Evolutionary conservation across 2,888 invertebrate species (phyloP), one percentile per base, ranked within the genome.

Genomic region (Ormyrus labotus): DNA sequence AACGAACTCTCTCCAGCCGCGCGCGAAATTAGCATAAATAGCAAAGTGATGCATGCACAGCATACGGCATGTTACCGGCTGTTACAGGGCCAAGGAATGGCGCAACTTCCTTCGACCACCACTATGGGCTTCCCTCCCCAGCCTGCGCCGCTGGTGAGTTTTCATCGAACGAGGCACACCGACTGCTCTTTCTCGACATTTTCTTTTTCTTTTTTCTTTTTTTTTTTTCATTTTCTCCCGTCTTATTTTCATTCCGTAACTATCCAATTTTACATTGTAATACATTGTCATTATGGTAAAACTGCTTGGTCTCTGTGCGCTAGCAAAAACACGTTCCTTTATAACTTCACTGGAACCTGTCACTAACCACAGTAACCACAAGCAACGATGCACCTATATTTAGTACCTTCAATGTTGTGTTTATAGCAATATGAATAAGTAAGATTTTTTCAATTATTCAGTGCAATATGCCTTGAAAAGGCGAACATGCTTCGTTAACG

Each of bases 41-140:
- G 82, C 86, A 87, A 86, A 89, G 86, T 87, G 85, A 89, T 87
- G 89, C 89, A 89, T 90, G 90, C 89, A 87, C 85, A 87, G 89
- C 90, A 87, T 87, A 87, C 84, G 87, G 88, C 88, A 88, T 88
- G 89, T 88, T 88, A 87, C 85, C 87, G 89, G 90, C 88, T 91
- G 90, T 91, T 91, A 87, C 91, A 91, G 91, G 91, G 91, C 85
- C 91, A 91, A 88, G 91, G 91, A 90, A 91, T 91, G 91, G 89
- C 88, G 88, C 90, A 90, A 88, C 88, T 89, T 86, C 89, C 90
- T 85, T 82, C 89, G 83, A 85, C 86, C 80, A 87, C 88, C 79
- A 87, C 88, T 83, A 89, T 88, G 88, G 87, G 85, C 84, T 89
- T 88, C 82, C 87, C 88, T 80, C 81, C 89, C 80, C 90, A 90